These are phyloP conservation scores for Petrocephalus sullivani DNA, from an alignment of 2,797 vertebrate genomes.

Conservation along the genomic window DNA sequence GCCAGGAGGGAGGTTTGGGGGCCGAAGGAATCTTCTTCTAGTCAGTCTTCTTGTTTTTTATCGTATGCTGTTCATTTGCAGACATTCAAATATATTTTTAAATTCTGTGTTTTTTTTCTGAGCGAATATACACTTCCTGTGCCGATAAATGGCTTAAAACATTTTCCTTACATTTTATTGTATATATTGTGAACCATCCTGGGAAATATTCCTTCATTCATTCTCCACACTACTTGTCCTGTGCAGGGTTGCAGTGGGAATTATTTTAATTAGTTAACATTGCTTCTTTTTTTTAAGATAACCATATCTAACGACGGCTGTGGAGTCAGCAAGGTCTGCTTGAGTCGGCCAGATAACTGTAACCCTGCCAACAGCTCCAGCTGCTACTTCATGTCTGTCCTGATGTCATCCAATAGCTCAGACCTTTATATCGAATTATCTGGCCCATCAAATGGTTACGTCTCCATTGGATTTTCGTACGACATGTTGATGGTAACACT, in stretches of 20 bases:
- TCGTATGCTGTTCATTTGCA: not conserved
- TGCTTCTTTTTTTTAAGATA: conserved; percentile 3
- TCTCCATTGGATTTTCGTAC: conserved; percentile 69
- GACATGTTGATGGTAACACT: conserved; percentile 62
- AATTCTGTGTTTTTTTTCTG: not conserved
- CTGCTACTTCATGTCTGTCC: conserved; percentile 63
- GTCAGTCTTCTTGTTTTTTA: not conserved
- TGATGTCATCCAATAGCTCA: not conserved
- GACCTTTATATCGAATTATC: conserved; percentile 53
- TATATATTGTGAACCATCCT: not conserved
- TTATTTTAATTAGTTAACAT: not conserved
- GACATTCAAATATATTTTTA: not conserved
- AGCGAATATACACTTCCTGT: not conserved
- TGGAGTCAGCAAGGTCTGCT: conserved; percentile 59
- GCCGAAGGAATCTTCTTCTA: not conserved
- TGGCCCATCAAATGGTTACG: conserved; percentile 55
- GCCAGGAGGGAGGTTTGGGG: not conserved
- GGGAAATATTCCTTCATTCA: not conserved
- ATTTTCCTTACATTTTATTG: not conserved
- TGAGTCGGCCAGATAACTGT: conserved; percentile 56
- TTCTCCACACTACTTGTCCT: not conserved
- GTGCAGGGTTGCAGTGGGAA: not conserved
- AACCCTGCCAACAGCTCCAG: conserved; percentile 38
- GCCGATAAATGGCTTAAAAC: not conserved
- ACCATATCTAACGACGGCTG: conserved; percentile 48